phyloP scores from a whole-genome alignment of 2,888 invertebrate species.

The Aporophyla lueneburgensis region DNA sequence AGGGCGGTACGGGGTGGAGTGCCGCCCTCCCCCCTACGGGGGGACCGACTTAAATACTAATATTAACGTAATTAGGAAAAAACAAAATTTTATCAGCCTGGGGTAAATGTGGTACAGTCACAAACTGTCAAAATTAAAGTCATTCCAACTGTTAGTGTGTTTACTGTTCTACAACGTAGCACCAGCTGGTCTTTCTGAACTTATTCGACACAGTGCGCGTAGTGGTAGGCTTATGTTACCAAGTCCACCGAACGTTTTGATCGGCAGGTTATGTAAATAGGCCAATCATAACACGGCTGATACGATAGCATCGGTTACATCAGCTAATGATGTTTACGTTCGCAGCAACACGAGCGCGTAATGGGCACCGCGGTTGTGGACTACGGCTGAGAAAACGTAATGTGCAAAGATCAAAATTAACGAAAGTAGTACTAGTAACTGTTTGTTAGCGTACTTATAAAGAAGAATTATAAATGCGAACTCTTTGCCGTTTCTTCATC shows the following conservation, averaged over 20 bases:
- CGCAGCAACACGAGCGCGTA: neutral
- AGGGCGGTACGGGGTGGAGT: no score
- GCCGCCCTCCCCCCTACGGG: no score
- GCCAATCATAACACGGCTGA: conserved; percentile 18
- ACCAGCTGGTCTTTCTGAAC: neutral
- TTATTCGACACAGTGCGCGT: neutral
- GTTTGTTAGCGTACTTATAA: neutral
- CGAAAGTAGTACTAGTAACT: neutral
- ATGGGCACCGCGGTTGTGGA: neutral
- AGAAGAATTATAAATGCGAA: neutral
- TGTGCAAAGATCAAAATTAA: neutral
- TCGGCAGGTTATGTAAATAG: conserved; percentile 19
- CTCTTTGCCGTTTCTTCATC: neutral
- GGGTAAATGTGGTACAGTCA: no score
- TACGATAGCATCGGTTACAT: conserved; percentile 1
- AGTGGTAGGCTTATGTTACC: conserved; percentile 14
- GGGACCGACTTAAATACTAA: no score
- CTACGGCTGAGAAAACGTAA: neutral
- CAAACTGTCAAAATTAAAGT: no score
- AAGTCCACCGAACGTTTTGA: neutral
- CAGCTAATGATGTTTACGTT: conserved; percentile 11
- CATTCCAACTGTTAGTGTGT: no score
- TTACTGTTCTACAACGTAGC: neutral
- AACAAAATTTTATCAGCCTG: no score
- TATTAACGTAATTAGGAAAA: no score